Conservation (phyloP, 2,113 vertebrate species). For the Microtus oregoni region DNA sequence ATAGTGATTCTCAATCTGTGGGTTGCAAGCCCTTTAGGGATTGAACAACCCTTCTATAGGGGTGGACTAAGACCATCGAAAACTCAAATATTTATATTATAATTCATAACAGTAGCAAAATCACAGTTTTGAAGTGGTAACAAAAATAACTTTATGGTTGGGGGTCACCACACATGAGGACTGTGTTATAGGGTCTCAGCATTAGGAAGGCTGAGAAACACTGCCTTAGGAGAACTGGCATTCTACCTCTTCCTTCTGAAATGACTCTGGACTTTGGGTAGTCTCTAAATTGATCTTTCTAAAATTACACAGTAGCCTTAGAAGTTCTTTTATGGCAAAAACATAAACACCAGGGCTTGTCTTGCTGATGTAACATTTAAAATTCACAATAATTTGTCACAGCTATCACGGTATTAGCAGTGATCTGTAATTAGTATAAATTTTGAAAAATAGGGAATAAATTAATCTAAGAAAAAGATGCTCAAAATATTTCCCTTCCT, state of each 20-base stretch:
- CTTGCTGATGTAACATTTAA: background rate
- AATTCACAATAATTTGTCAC: background rate
- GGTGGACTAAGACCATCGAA: background rate
- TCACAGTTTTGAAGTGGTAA: background rate
- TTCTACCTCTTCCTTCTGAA: slow-evolving; percentile 39
- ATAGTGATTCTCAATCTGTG: background rate
- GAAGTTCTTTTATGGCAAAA: background rate
- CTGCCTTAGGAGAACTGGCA: background rate
- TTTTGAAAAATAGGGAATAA: background rate
- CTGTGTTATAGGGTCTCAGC: background rate
- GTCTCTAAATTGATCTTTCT: background rate
- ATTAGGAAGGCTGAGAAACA: background rate
- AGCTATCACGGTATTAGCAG: background rate
- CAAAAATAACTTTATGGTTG: background rate
- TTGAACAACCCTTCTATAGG: background rate
- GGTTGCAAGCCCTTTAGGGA: background rate
- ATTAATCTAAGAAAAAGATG: background rate
- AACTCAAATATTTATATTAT: background rate
- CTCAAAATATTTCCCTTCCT: background rate
- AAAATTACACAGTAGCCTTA: background rate
- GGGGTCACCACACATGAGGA: background rate
- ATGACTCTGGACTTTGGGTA: background rate
- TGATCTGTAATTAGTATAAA: background rate
- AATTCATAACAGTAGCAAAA: background rate
- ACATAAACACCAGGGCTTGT: background rate